These are phyloP conservation scores for Conopomorpha cramerella DNA, from an alignment of 1,140 invertebrate genomes.

Conservation along the genomic window DNA sequence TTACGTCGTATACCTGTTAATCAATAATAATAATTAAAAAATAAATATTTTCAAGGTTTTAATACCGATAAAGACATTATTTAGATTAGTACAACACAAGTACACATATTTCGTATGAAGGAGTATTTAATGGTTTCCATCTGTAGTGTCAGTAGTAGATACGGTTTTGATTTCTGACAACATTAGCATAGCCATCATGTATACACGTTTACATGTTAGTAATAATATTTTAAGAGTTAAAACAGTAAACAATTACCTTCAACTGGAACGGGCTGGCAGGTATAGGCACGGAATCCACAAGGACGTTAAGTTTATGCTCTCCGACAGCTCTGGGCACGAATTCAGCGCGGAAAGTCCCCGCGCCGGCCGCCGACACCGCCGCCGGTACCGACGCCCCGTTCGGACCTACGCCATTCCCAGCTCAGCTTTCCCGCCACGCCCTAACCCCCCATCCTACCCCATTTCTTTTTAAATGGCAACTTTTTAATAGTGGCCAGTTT, in stretches of 20 bases:
- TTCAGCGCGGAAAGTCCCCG: slow-evolving; percentile 81
- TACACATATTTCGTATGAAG: no score
- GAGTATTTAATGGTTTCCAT: no score
- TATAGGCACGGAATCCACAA: slow-evolving; percentile 76
- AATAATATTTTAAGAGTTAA: background rate
- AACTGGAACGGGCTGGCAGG: slow-evolving; percentile 89
- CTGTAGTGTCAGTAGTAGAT: no score
- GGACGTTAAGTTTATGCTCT: slow-evolving; percentile 88
- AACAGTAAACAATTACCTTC: slow-evolving; percentile 61
- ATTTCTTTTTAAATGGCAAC: no score
- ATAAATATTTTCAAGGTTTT: background rate
- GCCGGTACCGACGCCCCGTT: slow-evolving; percentile 85
- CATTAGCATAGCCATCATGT: no score
- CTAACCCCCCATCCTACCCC: slow-evolving; percentile 14
- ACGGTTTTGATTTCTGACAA: no score
- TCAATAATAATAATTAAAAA: slow-evolving; percentile 3
- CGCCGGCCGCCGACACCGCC: slow-evolving; percentile 78
- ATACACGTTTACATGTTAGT: background rate
- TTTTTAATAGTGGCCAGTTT: no score
- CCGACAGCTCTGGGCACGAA: slow-evolving; percentile 86
- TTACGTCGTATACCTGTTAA: slow-evolving; percentile 84
- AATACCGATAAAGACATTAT: background rate
- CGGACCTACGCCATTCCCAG: slow-evolving; percentile 68
- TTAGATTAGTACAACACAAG: background rate
- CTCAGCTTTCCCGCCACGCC: slow-evolving; percentile 29